These are phyloP conservation scores for Xenus cinereus DNA, from an alignment of 2,113 vertebrate species.

Conservation along the genomic window DNA sequence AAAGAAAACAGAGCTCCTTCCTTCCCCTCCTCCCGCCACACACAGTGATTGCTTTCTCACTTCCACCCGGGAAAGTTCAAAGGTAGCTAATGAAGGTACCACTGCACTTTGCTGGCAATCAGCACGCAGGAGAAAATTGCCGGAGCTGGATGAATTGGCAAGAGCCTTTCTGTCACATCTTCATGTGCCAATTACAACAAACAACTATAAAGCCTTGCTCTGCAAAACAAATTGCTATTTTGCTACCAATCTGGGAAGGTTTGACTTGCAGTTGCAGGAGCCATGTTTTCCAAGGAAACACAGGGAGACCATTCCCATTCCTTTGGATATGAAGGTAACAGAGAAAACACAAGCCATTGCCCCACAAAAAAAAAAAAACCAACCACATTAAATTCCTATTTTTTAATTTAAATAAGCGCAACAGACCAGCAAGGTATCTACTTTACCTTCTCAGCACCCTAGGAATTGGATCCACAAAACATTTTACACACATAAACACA, in stretches of 20 bases:
- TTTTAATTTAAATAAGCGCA: neutral
- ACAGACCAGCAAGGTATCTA: neutral
- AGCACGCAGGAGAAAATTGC: neutral
- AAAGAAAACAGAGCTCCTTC: neutral
- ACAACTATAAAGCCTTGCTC: neutral
- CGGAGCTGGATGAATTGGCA: neutral
- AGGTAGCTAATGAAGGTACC: neutral
- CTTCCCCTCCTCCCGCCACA: neutral
- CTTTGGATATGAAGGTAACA: neutral
- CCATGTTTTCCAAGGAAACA: neutral
- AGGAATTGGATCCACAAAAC: neutral
- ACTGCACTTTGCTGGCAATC: neutral
- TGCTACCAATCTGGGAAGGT: neutral
- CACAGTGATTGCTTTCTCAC: neutral
- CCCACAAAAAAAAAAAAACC: rapidly evolving
- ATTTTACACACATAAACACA: neutral
- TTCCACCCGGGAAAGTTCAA: neutral
- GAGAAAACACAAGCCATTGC: neutral
- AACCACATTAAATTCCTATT: neutral
- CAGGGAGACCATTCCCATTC: neutral
- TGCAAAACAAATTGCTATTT: neutral
- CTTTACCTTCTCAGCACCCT: neutral
- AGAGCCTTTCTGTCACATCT: neutral
- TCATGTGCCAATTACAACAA: neutral
- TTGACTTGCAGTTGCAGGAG: neutral